A percentile compares a stretch with the other conserved stretches of the same genome.
These are phyloP conservation scores for Trissoscelio sp. DNA, from an alignment of 2,888 invertebrate genomes.

Conservation along the genomic window DNA sequence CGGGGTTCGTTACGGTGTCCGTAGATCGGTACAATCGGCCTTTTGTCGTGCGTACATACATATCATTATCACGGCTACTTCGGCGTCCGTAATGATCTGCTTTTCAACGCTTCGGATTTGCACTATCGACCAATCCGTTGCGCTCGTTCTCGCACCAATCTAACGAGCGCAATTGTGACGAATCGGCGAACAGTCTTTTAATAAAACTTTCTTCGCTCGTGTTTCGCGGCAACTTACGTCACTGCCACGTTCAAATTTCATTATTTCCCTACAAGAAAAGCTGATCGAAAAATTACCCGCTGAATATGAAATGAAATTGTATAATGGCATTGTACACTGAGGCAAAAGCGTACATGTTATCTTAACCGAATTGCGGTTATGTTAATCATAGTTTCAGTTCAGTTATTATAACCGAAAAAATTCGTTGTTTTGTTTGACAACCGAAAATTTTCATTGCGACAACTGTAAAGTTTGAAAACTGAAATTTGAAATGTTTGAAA, in stretches of 20 bases:
- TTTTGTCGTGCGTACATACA: constrained; percentile 59
- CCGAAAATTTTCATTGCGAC: too few species aligned
- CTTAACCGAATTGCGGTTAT: too few species aligned
- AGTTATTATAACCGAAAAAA: too few species aligned
- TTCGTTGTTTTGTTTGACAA: too few species aligned
- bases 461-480: too few species aligned
- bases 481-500: too few species aligned
- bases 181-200: constrained; percentile 18
- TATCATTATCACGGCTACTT: constrained; percentile 55
- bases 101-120: constrained; percentile 43
- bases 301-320: too few species aligned
- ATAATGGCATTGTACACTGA: too few species aligned
- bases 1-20: constrained; percentile 50
- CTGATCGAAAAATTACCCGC: too few species aligned
- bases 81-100: constrained; percentile 50
- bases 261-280: neutral
- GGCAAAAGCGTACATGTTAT: too few species aligned
- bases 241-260: neutral
- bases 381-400: too few species aligned
- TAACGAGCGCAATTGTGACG: constrained; percentile 40
- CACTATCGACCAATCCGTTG: constrained; percentile 44
- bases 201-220: constrained; percentile 1
- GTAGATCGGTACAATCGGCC: constrained; percentile 52
- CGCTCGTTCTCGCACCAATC: constrained; percentile 31
- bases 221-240: neutral